phyloP scores from a whole-genome alignment of 2,797 vertebrate species.

The Morus bassanus region DNA sequence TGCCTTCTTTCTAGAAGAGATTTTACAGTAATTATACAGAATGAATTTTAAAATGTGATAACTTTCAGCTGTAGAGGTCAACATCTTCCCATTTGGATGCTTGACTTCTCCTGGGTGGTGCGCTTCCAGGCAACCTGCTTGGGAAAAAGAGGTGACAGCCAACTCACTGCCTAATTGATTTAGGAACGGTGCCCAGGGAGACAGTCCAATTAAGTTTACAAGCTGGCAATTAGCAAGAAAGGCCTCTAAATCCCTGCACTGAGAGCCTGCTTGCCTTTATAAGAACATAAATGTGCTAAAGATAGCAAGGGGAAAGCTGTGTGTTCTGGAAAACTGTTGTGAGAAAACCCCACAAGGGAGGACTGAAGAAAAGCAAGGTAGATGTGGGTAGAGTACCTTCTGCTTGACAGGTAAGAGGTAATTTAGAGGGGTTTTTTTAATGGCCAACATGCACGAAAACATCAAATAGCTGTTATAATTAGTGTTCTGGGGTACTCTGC shows the following conservation, averaged over 20 bases:
- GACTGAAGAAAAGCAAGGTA: slow-evolving; percentile 67
- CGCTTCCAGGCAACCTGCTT: slow-evolving; percentile 78
- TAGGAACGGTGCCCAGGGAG: slow-evolving; percentile 81
- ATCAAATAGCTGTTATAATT: slow-evolving; percentile 68
- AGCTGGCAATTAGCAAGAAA: slow-evolving; percentile 92
- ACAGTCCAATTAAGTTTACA: slow-evolving; percentile 96
- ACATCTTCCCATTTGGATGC: slow-evolving; percentile 78
- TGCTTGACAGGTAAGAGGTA: slow-evolving; percentile 70
- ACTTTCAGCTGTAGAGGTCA: slow-evolving; percentile 79
- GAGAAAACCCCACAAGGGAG: slow-evolving; percentile 72
- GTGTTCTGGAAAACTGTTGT: slow-evolving; percentile 75
- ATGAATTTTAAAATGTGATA: slow-evolving; percentile 75
- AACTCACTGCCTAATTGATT: slow-evolving; percentile 89
- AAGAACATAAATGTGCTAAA: slow-evolving; percentile 83
- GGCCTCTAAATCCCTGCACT: slow-evolving; percentile 87
- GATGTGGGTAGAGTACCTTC: slow-evolving; percentile 52
- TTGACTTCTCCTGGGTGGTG: slow-evolving; percentile 78
- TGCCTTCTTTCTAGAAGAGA: slow-evolving; percentile 29
- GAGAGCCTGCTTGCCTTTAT: slow-evolving; percentile 86
- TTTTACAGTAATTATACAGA: slow-evolving; percentile 64
- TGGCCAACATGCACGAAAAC: slow-evolving; percentile 43
- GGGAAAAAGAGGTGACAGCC: slow-evolving; percentile 81
- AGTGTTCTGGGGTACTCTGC: slow-evolving; percentile 48
- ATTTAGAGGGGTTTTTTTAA: slow-evolving; percentile 53
- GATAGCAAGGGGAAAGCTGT: slow-evolving; percentile 77